Evolutionary conservation across 1,140 invertebrate species (phyloP).

Genomic region (Gonioctena quinquepunctata): DNA sequence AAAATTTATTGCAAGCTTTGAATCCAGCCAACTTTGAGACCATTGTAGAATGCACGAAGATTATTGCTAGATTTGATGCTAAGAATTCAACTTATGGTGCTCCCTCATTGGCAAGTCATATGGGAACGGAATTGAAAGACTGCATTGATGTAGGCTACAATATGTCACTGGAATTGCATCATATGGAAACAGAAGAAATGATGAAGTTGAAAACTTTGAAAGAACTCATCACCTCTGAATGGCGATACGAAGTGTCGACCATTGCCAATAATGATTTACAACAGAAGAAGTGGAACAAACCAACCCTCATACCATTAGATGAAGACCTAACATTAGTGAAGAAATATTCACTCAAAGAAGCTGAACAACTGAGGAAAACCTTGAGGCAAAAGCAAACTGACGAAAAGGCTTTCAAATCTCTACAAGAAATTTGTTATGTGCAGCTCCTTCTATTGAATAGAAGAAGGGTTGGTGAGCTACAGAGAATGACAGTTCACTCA

Average conservation of each 20-base stretch:
- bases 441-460: conserved; percentile 6
- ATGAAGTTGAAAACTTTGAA: background rate
- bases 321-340: conserved; percentile 3
- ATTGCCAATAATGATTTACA: background rate
- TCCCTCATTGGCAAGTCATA: conserved; percentile 31
- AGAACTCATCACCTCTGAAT: background rate
- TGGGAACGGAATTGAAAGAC: conserved; percentile 31
- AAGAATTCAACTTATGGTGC: conserved; percentile 27
- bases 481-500: conserved; percentile 15
- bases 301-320: background rate
- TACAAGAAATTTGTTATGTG: conserved; percentile 6
- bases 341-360: background rate
- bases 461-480: conserved; percentile 7
- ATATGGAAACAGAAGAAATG: background rate
- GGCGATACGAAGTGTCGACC: background rate
- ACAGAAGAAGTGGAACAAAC: conserved; percentile 10
- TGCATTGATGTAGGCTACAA: background rate
- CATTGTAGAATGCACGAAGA: no score
- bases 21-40: no score
- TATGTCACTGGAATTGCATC: background rate
- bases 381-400: background rate
- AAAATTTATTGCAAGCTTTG: no score
- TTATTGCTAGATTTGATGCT: no score
- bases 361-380: background rate
- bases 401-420: background rate